Conservation (phyloP, 2,797 vertebrate genomes). For the Platyrinchus mystaceus region DNA sequence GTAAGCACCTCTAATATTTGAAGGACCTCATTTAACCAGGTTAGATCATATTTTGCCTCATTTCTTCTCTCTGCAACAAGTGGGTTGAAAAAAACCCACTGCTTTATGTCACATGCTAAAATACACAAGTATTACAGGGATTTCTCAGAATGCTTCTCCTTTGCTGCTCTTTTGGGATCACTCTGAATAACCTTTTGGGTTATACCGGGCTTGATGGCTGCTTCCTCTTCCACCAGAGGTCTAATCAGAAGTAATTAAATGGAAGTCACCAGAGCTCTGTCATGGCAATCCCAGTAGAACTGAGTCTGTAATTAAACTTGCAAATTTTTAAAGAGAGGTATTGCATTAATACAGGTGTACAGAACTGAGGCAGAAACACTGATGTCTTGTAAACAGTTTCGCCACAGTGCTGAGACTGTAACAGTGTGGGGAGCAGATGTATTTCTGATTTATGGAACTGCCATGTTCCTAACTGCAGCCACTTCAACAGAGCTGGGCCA, state of each 20-base stretch:
- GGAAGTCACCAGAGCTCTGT: neutral
- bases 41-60: neutral
- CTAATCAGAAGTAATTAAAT: constrained; percentile 24
- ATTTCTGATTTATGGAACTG: neutral
- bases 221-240: neutral
- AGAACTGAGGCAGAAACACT: neutral
- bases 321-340: neutral
- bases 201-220: neutral
- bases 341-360: neutral
- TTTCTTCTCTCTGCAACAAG: constrained; percentile 3
- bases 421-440: neutral
- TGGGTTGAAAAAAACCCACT: neutral
- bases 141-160: neutral
- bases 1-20: constrained; percentile 20
- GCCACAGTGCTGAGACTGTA: neutral
- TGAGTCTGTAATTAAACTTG: neutral
- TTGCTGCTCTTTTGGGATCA: neutral
- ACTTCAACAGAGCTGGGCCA: neutral
- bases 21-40: constrained; percentile 1
- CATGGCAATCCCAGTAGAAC: neutral
- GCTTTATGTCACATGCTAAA: neutral
- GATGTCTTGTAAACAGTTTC: neutral
- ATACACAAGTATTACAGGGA: neutral
- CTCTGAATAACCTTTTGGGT: neutral
- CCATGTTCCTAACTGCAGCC: neutral